These are phyloP conservation scores for Dryoscopus gambensis DNA, from an alignment of 2,113 vertebrate genomes.

Conservation along the genomic window DNA sequence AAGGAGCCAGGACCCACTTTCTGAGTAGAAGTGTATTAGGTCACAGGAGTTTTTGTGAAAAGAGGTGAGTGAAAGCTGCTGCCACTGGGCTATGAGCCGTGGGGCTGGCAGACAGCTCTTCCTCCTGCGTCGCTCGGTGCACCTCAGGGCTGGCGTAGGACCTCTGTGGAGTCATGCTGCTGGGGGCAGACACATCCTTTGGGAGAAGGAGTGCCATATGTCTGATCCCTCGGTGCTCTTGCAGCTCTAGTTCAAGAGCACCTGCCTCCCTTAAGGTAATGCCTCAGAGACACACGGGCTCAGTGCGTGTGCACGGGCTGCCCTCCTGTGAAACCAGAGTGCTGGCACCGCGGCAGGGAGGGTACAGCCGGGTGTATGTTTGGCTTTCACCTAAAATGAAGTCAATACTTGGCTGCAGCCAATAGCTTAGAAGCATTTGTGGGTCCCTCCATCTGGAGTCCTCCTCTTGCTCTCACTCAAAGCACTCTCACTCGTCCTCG, in stretches of 20 bases:
- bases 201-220: not conserved
- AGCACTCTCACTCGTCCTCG: not conserved
- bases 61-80: not conserved
- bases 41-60: not conserved
- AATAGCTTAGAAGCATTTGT: not conserved
- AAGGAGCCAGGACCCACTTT: not conserved
- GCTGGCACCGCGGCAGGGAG: not conserved
- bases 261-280: not conserved
- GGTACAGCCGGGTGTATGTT: fast-evolving
- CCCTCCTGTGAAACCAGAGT: not conserved
- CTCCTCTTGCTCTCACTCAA: not conserved
- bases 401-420: not conserved
- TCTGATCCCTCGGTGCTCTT: not conserved
- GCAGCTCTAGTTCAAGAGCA: not conserved
- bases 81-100: fast-evolving
- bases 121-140: fast-evolving
- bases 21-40: not conserved
- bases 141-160: no score
- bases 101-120: not conserved
- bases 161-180: not conserved
- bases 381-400: not conserved
- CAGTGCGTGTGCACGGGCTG: fast-evolving
- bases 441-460: not conserved
- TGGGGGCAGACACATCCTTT: not conserved
- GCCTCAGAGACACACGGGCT: not conserved